phyloP scores from a whole-genome alignment of 92 coral and sea anemone genomes.

The Zoanthus sociatus region DNA sequence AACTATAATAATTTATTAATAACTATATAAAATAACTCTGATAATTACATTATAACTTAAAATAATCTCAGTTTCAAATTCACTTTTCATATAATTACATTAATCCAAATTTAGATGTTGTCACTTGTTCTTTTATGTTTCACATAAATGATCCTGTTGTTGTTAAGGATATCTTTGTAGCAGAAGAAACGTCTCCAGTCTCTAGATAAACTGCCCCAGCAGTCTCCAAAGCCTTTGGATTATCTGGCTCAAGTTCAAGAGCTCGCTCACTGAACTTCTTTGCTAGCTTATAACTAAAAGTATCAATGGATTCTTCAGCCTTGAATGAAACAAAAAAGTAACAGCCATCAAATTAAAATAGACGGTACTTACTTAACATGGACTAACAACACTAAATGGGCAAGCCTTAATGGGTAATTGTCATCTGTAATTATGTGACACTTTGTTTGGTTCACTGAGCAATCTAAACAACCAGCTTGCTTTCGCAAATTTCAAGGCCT shows the following conservation, averaged over 20 bases:
- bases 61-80: too few species aligned
- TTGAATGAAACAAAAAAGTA: conserved; percentile 15
- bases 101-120: too few species aligned
- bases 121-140: neutral
- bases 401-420: too few species aligned
- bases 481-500: too few species aligned
- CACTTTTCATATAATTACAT: too few species aligned
- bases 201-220: conserved; percentile 95
- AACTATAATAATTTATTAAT: too few species aligned
- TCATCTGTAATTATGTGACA: too few species aligned
- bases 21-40: too few species aligned
- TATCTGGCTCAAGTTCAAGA: conserved; percentile 82
- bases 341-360: neutral
- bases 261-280: conserved; percentile 92
- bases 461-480: too few species aligned
- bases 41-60: too few species aligned
- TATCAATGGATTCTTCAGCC: conserved; percentile 91
- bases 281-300: conserved; percentile 91
- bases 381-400: too few species aligned
- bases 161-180: conserved; percentile 86
- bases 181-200: conserved; percentile 81
- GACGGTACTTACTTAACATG: neutral
- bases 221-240: conserved; percentile 77
- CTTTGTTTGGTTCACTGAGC: too few species aligned
- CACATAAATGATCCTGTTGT: neutral